phyloP scores from a whole-genome alignment of 2,797 vertebrate genomes.

The Petrocephalus sullivani region DNA sequence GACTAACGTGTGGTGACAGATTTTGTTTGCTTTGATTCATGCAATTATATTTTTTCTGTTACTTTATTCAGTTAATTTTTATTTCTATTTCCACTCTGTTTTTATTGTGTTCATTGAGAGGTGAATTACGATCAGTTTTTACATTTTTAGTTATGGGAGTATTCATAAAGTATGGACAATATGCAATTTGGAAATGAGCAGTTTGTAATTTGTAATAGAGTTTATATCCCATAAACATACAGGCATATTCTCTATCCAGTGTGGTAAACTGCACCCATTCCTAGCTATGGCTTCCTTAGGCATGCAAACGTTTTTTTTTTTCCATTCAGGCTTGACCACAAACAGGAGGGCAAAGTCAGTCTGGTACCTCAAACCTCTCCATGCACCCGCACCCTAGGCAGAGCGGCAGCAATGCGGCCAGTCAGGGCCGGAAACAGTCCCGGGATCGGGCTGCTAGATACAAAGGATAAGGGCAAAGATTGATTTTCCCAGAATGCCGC shows the following conservation, averaged over 20 bases:
- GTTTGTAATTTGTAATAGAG: not conserved
- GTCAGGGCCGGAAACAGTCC: slow-evolving; percentile 10
- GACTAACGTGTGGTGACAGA: not conserved
- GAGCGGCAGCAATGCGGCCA: not conserved
- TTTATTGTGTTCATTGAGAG: not conserved
- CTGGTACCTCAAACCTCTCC: slow-evolving; percentile 2
- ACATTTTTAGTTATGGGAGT: not conserved
- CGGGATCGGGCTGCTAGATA: not conserved
- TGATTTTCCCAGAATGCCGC: not conserved
- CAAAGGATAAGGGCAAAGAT: not conserved
- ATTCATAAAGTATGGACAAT: not conserved
- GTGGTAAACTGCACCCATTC: not conserved
- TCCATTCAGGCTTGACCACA: not conserved
- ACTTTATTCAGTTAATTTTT: not conserved
- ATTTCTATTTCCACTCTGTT: too few species aligned
- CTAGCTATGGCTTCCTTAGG: not conserved
- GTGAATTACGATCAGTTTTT: not conserved
- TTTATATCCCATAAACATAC: not conserved
- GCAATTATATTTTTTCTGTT: not conserved
- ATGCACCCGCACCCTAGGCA: slow-evolving; percentile 21
- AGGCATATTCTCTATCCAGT: not conserved
- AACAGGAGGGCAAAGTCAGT: slow-evolving; percentile 19
- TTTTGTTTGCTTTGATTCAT: not conserved
- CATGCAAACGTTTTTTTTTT: slow-evolving; percentile 1
- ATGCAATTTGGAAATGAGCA: not conserved